A percentile compares a stretch with the other conserved stretches of the same genome.
phyloP scores from a whole-genome alignment of 2,888 invertebrate species.

The Nephrocerus scutellatus region DNA sequence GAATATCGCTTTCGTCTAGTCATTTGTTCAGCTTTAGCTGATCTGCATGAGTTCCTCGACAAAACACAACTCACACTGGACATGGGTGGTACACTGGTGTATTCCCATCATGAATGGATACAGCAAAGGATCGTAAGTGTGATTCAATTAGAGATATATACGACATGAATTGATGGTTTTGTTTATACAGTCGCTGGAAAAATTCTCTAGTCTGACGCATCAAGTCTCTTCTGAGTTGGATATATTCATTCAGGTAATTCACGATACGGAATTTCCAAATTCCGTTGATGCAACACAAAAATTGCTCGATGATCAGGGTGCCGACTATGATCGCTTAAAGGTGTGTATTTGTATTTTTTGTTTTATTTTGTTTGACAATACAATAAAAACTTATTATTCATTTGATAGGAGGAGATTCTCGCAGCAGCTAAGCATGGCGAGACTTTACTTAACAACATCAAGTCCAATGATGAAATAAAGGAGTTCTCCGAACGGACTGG shows the following conservation, averaged over 20 bases:
- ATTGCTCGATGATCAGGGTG: conserved; percentile 74
- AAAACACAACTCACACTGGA: conserved; percentile 79
- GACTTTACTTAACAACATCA: conserved; percentile 68
- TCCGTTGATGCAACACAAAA: conserved; percentile 85
- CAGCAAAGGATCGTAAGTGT: conserved; percentile 84
- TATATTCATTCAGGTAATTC: conserved; percentile 78
- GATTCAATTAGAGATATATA: conserved; percentile 26
- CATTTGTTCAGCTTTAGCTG: conserved; percentile 76
- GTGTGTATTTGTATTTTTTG: too few relatives aligned
- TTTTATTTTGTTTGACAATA: conserved; percentile 26
- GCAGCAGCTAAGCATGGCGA: conserved; percentile 86
- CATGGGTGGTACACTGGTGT: conserved; percentile 80
- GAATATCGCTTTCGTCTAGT: conserved; percentile 87
- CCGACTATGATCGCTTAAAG: conserved; percentile 53
- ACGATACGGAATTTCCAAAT: conserved; percentile 90
- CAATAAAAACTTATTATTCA: background rate
- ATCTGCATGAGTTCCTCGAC: conserved; percentile 80
- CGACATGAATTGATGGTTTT: background rate
- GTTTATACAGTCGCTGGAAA: conserved; percentile 75
- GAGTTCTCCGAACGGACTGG: conserved; percentile 65
- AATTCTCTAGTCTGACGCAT: conserved; percentile 86
- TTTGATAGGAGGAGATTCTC: conserved; percentile 66
- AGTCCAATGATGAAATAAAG: conserved; percentile 52
- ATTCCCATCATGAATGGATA: conserved; percentile 94
- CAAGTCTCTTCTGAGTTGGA: conserved; percentile 82